A percentile compares a stretch with the other conserved stretches of the same genome.
phyloP scores from a whole-genome alignment of 1,140 invertebrate genomes.

The Halesus radiatus region DNA sequence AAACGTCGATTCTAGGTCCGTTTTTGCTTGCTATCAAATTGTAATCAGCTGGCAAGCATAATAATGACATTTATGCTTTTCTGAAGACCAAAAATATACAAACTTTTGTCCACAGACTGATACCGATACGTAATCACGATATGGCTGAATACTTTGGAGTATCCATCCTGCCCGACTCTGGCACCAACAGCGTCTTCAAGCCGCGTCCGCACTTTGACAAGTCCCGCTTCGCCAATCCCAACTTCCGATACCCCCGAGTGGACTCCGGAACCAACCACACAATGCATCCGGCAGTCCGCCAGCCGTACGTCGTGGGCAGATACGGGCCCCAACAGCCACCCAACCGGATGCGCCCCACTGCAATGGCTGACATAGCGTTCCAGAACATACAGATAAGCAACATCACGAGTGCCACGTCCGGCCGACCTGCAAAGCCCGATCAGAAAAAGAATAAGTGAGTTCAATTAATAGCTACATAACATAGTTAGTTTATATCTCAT shows the following conservation, averaged over 20 bases:
- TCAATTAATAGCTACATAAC: too few species aligned
- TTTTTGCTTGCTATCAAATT: too few species aligned
- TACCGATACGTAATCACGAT: too few species aligned
- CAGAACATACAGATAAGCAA: slow-evolving; percentile 30
- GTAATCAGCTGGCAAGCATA: too few species aligned
- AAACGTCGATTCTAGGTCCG: too few species aligned
- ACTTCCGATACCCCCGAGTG: background rate
- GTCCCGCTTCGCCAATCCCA: background rate
- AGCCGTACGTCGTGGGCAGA: slow-evolving; percentile 5
- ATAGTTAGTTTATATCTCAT: too few species aligned
- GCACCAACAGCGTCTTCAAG: background rate
- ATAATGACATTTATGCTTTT: too few species aligned
- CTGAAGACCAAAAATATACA: too few species aligned
- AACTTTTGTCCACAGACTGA: too few species aligned
- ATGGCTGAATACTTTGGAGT: background rate
- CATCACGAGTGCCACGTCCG: background rate
- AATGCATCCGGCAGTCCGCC: background rate
- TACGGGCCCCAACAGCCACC: background rate
- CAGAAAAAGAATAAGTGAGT: too few species aligned
- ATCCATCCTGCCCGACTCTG: background rate
- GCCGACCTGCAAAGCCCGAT: too few species aligned
- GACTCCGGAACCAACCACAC: background rate
- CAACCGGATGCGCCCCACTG: background rate
- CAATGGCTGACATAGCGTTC: background rate
- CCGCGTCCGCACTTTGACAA: too few species aligned